These are phyloP conservation scores for Phodopus roborovskii DNA, from an alignment of 2,113 vertebrate species.

Conservation along the genomic window DNA sequence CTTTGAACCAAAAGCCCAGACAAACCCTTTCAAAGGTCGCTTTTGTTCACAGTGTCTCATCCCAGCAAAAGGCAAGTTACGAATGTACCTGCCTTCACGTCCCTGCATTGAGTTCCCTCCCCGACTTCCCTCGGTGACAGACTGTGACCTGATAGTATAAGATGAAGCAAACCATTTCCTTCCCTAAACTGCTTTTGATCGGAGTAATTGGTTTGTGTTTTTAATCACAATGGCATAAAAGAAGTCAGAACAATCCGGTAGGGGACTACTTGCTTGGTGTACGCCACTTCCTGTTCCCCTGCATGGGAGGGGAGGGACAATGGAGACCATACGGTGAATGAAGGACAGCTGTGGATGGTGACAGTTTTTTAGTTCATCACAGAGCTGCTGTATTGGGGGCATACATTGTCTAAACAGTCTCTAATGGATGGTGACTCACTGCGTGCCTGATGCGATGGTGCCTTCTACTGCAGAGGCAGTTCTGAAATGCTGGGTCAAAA, in stretches of 20 bases:
- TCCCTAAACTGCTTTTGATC: no score
- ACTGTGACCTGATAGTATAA: not conserved
- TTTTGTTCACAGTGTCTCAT: not conserved
- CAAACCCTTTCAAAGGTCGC: not conserved
- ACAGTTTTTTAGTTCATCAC: not conserved
- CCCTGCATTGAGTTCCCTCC: not conserved
- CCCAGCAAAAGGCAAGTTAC: not conserved
- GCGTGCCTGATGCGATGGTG: not conserved
- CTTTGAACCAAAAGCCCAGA: not conserved
- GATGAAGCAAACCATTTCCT: not conserved
- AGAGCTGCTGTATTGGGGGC: not conserved
- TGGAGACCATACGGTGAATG: not conserved
- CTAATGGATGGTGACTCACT: not conserved
- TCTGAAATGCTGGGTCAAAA: conserved; percentile 1
- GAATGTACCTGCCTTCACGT: not conserved
- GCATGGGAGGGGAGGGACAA: not conserved
- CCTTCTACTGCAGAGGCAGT: not conserved
- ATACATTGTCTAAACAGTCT: not conserved
- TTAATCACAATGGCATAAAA: not conserved
- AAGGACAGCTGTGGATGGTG: not conserved
- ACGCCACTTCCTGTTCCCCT: not conserved
- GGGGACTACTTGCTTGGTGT: not conserved
- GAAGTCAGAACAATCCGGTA: not conserved
- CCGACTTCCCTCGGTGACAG: not conserved
- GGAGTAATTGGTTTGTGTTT: not conserved